Evolutionary conservation across 2,797 vertebrate genomes (phyloP), one percentile per base, ranked within the genome.

Genomic region (Darevskia mixta): DNA sequence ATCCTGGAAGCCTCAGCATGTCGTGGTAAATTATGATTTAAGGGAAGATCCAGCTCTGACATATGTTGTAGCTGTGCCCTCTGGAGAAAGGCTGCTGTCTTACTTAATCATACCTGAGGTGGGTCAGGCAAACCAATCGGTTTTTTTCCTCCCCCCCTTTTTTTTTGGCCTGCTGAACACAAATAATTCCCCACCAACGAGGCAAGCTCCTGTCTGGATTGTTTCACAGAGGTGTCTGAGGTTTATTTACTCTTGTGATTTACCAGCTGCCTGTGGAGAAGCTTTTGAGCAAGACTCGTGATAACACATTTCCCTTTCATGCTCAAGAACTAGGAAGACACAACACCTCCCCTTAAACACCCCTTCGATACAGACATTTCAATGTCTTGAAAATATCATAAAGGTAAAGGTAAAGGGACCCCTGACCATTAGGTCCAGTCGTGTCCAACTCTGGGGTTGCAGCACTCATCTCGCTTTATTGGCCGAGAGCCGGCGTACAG

Each of bases 161-260:
- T 18, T 18, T 64, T 64, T 64, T 7, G 61, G 61, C 35, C 55
- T 29, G 2, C 25, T 86, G 27, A 89, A 73, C 20, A 80, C 20
- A 90, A 89, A 88, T 87, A 88, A 84, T 90, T 88, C 88, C 20
- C 67, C 55, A n/a, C 15, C 76, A 87, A 80, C 72, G 77, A 58
- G 49, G 82, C 83, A 72, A 25, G 1, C 0, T 89, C 15, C 32
- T 88, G 66, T 43, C 8, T 41, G 20, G 0, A 0, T 83, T 91
- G 86, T 82, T 13, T 79, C 73, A 66, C 25, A 72, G 8, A 43
- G 1, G 0, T 9, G 58, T 85, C 17, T 0, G 9, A 79, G 82
- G 4, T 81, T 11, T 82, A 32, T 81, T 88, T 86, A 92, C 18
- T 88, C 17, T 1, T 35, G 7, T 79, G 77, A 61, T 1, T 90